phyloP scores from a whole-genome alignment of 2,888 invertebrate genomes.

The Ophion obscuratus region DNA sequence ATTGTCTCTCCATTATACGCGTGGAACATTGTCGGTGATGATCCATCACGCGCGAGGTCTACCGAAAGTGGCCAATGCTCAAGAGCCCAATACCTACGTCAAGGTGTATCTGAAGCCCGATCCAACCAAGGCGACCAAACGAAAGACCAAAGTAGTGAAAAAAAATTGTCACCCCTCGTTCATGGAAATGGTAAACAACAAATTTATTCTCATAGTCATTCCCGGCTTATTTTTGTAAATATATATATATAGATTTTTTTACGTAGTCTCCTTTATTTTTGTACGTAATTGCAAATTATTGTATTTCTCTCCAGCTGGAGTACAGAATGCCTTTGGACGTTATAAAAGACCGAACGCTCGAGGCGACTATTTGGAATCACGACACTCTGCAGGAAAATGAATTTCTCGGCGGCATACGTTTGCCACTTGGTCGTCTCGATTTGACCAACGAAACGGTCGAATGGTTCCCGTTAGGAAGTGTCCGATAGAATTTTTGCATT shows the following conservation, averaged over 20 bases:
- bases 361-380: constrained; percentile 98
- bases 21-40: constrained; percentile 91
- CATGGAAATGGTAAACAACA: constrained; percentile 94
- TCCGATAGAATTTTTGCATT: constrained; percentile 73
- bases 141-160: constrained; percentile 97
- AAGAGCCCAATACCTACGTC: constrained; percentile 95
- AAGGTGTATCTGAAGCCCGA: constrained; percentile 98
- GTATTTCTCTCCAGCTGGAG: constrained; percentile 88
- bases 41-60: constrained; percentile 96
- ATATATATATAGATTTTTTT: background rate
- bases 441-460: constrained; percentile 91
- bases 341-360: constrained; percentile 90
- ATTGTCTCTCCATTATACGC: constrained; percentile 90
- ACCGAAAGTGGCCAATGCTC: constrained; percentile 90
- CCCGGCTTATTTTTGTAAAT: background rate
- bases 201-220: background rate
- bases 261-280: too few species aligned
- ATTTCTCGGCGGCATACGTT: constrained; percentile 95
- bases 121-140: constrained; percentile 95
- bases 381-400: constrained; percentile 97
- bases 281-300: constrained; percentile 15
- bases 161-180: constrained; percentile 98
- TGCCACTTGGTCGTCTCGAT: constrained; percentile 90
- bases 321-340: constrained; percentile 94
- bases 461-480: constrained; percentile 92